Base-by-base conservation (phyloP, 2,888 invertebrate genomes). In the Lasius fuliginosus region DNA sequence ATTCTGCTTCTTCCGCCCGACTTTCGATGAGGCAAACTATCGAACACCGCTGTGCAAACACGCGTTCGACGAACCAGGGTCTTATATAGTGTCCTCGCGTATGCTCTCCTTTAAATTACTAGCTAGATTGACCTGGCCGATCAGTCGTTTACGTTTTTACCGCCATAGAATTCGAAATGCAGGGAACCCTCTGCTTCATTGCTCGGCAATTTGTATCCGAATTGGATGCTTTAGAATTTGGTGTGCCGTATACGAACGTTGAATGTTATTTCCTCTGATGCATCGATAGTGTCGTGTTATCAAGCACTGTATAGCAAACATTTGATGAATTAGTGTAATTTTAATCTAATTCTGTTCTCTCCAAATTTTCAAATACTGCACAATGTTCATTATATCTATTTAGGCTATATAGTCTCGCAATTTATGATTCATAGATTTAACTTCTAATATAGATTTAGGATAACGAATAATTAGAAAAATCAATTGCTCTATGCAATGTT, bases 131-230 rank as follows among this genome's bases (percentile, higher is more conserved):
- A 77, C 46, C 60, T 9, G 46, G 23, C 27, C 67, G 82, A 84
- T 85, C 88, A 86, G 83, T 86, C 73, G 82, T 69, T 69, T 73
- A 60, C 69, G 74, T 88, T 83, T 87, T 88, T 87, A 79, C 81
- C 60, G 46, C 56, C 18, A 33, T 30, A 85, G 65, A 86, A 85
- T 83, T 73, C 79, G 76, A 68, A 76, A 81, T 73, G 53, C 42
- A 79, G 40, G 58, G 46, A 46, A 30, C 58, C 42, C 60, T 77
- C 62, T 68, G 69, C 69, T 79, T 64, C 79, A 68, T 73, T 60
- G 79, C 75, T 33, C 75, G 75, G 36, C 75, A 81, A 81, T 81
- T 81, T 81, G 60, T 75, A 74, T 18, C 60, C 46, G 60, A 81
- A 81, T 81, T 81, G 79, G 46, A n/a, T 40, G 79, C 75, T 79